A percentile compares a stretch with the other conserved stretches of the same genome.
Conservation (phyloP, 2,797 vertebrate genomes). For the Spondyliosoma cantharus region DNA sequence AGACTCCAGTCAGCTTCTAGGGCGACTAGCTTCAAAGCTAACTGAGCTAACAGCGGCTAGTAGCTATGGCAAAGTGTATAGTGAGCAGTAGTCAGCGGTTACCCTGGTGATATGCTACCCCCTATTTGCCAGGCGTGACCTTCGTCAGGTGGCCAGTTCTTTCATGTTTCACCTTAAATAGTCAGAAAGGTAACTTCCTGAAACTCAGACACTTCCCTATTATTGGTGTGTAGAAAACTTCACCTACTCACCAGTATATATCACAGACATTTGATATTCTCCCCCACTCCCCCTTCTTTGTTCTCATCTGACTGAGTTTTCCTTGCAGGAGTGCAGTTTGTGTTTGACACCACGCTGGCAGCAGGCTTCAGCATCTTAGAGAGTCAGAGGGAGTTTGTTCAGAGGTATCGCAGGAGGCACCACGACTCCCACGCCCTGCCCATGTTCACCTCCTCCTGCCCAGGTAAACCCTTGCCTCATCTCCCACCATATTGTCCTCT, state of each 20-base stretch:
- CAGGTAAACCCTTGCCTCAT: constrained; percentile 81
- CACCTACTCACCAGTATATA: background rate
- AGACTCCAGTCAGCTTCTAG: too few relatives aligned
- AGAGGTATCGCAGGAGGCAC: constrained; percentile 88
- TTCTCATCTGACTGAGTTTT: constrained; percentile 3
- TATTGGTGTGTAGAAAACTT: background rate
- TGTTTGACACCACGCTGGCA: constrained; percentile 93
- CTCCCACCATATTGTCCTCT: background rate
- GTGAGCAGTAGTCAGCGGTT: too few relatives aligned
- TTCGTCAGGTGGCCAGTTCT: too few relatives aligned
- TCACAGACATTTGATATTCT: constrained; percentile 13
- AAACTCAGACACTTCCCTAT: background rate
- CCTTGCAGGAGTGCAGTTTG: constrained; percentile 89
- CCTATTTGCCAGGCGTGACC: too few relatives aligned
- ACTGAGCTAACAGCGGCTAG: too few relatives aligned
- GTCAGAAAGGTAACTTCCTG: background rate
- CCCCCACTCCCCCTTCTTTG: background rate
- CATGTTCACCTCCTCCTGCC: constrained; percentile 98
- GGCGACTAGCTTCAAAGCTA: too few relatives aligned
- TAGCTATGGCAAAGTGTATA: too few relatives aligned
- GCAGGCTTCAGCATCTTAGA: constrained; percentile 96
- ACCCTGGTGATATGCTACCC: too few relatives aligned
- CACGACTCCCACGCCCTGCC: constrained; percentile 90
- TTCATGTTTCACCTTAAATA: too few relatives aligned
- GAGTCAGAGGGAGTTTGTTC: constrained; percentile 94